Base-by-base conservation (phyloP, 2,888 invertebrate genomes). In the Cepaea hortensis region DNA sequence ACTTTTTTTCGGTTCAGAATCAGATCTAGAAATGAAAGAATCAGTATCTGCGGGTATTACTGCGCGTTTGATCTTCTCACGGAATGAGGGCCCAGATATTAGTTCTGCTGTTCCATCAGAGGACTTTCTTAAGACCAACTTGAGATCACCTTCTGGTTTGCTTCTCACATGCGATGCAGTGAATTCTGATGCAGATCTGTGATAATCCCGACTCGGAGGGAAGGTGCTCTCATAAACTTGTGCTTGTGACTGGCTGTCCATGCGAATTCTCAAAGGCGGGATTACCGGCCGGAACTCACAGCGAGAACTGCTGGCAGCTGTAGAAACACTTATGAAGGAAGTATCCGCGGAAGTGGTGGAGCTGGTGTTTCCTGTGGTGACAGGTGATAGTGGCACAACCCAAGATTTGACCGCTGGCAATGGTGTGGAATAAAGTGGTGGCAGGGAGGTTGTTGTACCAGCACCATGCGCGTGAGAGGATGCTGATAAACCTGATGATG, bases 101-200 rank as follows among this genome's bases (percentile, higher is more conserved):
- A 87, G 87, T 68, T 87, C 87, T 35, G 87, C 87, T 5, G 87
- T 87, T 13, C 87, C 87, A 80, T 87, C 84, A 35, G 87, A 83
- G 46, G 84, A 83, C 46, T 87, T 87, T 13, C 87, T 79, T 15
- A 87, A 73, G 11, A 87, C 77, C 48, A 87, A 62, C 62, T 87
- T 87, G 48, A 87, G 70, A 20, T 87, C 87, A 6, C 87, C 87
- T 84, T 87, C 87, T 3, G 82, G 61, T 70, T 87, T 87, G 23
- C 68, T 70, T 46, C 87, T 83, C n/a, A 55, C 20, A 75, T 61
- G 65, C 62, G 81, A 61, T 65, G 62, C 46, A 5, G 46, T 61
- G 48, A 75, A 86, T n/a, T 81, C 81, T 5, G 86, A 82, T n/a
- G 77, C 62, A 11, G 77, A 48, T 62, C 85, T 72, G 76, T 76